These are phyloP conservation scores for Brachyptera risi DNA, from an alignment of 2,888 invertebrate species.

Conservation along the genomic window DNA sequence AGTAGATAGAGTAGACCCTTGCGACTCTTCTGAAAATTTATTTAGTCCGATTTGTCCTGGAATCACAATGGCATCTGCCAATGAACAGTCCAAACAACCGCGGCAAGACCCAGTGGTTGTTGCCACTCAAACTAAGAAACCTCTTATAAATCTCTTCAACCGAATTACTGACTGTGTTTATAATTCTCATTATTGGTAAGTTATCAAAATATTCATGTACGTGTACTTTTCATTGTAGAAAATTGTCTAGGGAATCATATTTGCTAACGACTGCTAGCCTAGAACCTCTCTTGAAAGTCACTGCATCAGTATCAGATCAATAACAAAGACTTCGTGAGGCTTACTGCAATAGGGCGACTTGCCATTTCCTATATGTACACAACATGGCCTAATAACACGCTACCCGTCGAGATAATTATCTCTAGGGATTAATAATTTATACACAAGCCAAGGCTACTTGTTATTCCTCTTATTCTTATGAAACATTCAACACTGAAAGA, in stretches of 20 bases:
- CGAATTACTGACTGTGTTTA: conserved; percentile 68
- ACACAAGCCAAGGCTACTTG: neutral
- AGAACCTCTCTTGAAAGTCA: no score
- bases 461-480: neutral
- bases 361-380: neutral
- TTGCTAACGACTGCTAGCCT: no score
- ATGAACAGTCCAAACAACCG: conserved; percentile 29
- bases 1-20: conserved; percentile 1
- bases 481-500: neutral
- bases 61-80: conserved; percentile 29
- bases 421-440: conserved; percentile 16
- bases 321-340: no score
- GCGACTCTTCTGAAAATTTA: neutral
- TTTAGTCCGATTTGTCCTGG: neutral
- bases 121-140: conserved; percentile 30
- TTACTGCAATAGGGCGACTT: conserved; percentile 32
- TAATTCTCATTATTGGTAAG: conserved; percentile 84
- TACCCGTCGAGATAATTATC: conserved; percentile 6
- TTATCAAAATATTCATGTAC: conserved; percentile 9
- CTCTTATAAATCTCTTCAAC: conserved; percentile 28
- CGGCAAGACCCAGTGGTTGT: conserved; percentile 31
- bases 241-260: no score
- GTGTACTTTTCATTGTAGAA: no score
- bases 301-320: no score
- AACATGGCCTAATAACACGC: conserved; percentile 17